These are phyloP conservation scores for Tamias sibiricus DNA, from an alignment of 2,113 vertebrate species.

Conservation along the genomic window DNA sequence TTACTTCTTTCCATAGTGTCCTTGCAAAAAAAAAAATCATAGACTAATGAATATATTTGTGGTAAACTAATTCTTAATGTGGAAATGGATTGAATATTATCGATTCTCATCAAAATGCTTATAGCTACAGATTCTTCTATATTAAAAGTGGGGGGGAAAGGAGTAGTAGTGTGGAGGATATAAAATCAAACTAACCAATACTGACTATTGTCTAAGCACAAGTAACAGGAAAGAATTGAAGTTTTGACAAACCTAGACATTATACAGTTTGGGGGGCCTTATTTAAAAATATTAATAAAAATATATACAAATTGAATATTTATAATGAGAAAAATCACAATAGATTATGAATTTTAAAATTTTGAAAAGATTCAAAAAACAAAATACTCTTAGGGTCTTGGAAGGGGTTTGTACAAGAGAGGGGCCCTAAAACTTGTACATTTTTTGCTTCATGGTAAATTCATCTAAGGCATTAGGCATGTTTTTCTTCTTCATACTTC, in stretches of 20 bases:
- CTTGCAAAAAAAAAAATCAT: constrained; percentile 22
- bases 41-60: background rate
- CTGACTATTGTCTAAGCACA: background rate
- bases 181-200: constrained; percentile 8
- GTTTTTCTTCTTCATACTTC: constrained; percentile 17
- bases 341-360: constrained; percentile 10
- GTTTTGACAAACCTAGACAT: background rate
- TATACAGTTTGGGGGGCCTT: background rate
- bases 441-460: constrained; percentile 24
- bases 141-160: background rate
- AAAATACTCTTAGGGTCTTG: background rate
- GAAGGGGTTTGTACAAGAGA: background rate
- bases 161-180: background rate
- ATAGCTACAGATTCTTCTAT: background rate
- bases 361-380: background rate
- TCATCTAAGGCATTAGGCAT: background rate
- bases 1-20: background rate
- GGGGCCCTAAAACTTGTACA: background rate
- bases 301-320: constrained; percentile 9
- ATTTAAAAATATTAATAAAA: background rate
- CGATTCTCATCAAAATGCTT: background rate
- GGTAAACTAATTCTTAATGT: constrained; percentile 30
- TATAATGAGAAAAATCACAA: background rate
- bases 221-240: background rate
- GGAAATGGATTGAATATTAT: background rate